Base-by-base conservation (phyloP, 2,888 invertebrate species). In the Ophion ellenae region DNA sequence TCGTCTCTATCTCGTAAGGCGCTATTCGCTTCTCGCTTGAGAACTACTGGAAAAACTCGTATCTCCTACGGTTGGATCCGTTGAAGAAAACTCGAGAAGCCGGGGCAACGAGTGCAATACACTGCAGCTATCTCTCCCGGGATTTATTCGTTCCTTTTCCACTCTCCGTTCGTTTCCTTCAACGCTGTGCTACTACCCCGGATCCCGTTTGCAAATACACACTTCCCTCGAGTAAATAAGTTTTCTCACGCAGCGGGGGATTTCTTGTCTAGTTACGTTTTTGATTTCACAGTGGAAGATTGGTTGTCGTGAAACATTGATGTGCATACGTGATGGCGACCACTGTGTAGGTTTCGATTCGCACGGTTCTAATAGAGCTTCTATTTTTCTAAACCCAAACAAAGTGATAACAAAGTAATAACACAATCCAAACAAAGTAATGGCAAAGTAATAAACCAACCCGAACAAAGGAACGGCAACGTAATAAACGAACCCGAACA, bases 11-110 rank as follows among this genome's bases (percentile, higher is more conserved):
- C 53, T 53, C 53, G 53, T 53, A 14, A 14, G 4, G 17, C 11
- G 53, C 53, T 1, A 53, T 53, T 17, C 53, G 53, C 53, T 53
- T 53, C 53, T 53, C 14, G 53, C 53, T 17, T 14, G 53, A 53
- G 53, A 53, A 53, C 53, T 53, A 53, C 53, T 17, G 53, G 14
- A 53, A 53, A 17, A 53, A 53, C 53, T 53, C 53, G 71, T 76
- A 84, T 76, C 71, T 66, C 71, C 59, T 71, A 66, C n/a, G 47
- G 17, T 66, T 47, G 80, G 6, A 28, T 40, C 20, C 32, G 66
- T n/a, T 80, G 17, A 28, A 67, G 66, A 47, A 81, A 84, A 81
- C 76, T 81, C 66, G 73, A 53, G 10, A 71, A 77, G 84, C 77
- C 77, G 71, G 71, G 57, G 24, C 53, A 17, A 71, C 57, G 63